Percentiles rank a stretch among this genome's conserved stretches.
phyloP scores from a whole-genome alignment of 1,140 invertebrate species.

The Pseudomyrmex sp. region DNA sequence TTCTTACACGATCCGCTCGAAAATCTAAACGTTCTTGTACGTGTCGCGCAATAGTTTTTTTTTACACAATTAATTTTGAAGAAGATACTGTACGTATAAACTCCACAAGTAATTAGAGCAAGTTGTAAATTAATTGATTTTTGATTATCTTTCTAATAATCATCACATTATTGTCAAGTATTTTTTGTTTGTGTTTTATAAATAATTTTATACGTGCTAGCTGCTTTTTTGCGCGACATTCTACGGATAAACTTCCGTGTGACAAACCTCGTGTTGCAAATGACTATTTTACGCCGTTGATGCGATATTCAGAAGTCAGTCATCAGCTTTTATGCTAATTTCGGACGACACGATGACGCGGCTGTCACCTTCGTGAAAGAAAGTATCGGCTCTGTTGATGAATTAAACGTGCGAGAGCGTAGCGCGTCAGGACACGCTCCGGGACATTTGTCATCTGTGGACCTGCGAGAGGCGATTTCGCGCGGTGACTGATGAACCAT shows the following conservation, averaged over 20 bases:
- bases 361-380: constrained; percentile 27
- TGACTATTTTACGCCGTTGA: background rate
- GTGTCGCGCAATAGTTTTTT: background rate
- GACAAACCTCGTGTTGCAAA: background rate
- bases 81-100: background rate
- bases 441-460: constrained; percentile 51
- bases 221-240: background rate
- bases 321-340: constrained; percentile 33
- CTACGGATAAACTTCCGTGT: background rate
- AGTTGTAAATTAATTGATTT: too few relatives aligned
- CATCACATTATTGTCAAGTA: too few relatives aligned
- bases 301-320: background rate
- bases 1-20: constrained; percentile 1
- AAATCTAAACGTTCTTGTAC: background rate
- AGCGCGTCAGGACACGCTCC: constrained; percentile 22
- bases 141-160: background rate
- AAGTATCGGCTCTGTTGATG: constrained; percentile 40
- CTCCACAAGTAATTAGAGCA: too few relatives aligned
- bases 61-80: background rate
- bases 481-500: constrained; percentile 53
- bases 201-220: background rate
- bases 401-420: constrained; percentile 50
- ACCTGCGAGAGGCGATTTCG: constrained; percentile 25
- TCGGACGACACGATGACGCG: constrained; percentile 8
- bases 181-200: too few relatives aligned